phyloP scores from a whole-genome alignment of 2,888 invertebrate genomes.

The Agapostemon virescens region DNA sequence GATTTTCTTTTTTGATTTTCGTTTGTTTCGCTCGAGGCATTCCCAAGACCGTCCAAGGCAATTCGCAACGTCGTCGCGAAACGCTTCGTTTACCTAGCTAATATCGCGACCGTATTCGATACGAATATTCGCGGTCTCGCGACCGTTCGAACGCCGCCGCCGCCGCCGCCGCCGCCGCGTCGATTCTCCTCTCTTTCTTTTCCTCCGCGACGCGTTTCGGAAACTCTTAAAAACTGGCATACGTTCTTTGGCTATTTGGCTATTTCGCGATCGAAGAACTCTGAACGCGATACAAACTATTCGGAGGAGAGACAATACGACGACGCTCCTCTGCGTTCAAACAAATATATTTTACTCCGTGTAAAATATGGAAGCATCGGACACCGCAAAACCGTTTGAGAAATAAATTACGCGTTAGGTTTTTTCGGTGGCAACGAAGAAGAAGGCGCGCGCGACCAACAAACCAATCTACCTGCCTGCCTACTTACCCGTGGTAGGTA shows the following conservation, averaged over 20 bases:
- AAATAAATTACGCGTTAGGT: not conserved
- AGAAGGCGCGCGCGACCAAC: too few species aligned
- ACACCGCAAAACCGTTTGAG: slow-evolving; percentile 9
- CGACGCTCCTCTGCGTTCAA: slow-evolving; percentile 16
- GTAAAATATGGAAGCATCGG: slow-evolving; percentile 22
- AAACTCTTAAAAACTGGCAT: slow-evolving; percentile 12
- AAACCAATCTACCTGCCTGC: too few species aligned
- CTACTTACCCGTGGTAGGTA: too few species aligned
- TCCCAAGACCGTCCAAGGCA: not conserved
- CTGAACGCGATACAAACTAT: not conserved
- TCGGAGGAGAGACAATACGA: too few species aligned
- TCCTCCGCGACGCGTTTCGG: slow-evolving; percentile 11
- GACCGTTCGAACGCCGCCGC: slow-evolving; percentile 18
- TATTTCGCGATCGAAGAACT: not conserved
- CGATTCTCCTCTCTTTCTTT: not conserved
- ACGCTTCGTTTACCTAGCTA: slow-evolving; percentile 48
- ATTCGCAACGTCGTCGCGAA: not conserved
- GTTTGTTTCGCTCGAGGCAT: not conserved
- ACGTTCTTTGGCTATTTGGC: not conserved
- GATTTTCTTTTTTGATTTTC: not conserved
- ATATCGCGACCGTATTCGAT: slow-evolving; percentile 50
- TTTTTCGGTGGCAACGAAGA: not conserved
- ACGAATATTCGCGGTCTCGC: slow-evolving; percentile 39
- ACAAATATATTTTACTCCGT: slow-evolving; percentile 20
- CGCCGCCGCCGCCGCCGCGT: too few species aligned